Evolutionary conservation across 2,113 vertebrate species (phyloP).

Genomic region (Glareola pratincola): DNA sequence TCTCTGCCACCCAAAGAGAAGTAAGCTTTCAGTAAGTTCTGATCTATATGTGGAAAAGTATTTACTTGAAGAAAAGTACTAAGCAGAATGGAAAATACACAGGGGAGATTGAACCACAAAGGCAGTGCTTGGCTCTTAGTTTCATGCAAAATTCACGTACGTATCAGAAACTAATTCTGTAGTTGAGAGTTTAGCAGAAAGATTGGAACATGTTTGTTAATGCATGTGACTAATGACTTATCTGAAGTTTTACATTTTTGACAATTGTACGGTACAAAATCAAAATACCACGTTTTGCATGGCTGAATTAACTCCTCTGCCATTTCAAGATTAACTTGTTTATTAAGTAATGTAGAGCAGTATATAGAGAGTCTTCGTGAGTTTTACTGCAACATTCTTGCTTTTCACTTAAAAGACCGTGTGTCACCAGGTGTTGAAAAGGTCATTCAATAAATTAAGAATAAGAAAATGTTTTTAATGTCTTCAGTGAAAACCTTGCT

Average conservation of each 20-base stretch:
- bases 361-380: neutral
- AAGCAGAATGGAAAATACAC: neutral
- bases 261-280: neutral
- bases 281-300: neutral
- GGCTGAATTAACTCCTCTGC: neutral
- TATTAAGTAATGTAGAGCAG: neutral
- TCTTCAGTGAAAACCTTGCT: neutral
- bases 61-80: neutral
- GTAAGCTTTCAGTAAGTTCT: neutral
- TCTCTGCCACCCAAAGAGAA: neutral
- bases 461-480: neutral
- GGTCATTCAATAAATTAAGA: neutral
- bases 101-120: neutral
- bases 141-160: neutral
- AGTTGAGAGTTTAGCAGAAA: neutral
- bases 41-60: neutral
- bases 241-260: neutral
- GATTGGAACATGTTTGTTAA: neutral
- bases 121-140: neutral
- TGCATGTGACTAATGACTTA: neutral
- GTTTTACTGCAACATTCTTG: neutral
- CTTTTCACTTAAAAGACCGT: neutral
- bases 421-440: neutral
- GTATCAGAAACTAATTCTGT: neutral
- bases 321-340: slow-evolving; percentile 18